Evolutionary conservation across 2,113 vertebrate genomes (phyloP).

Genomic region (Donacobius atricapilla): DNA sequence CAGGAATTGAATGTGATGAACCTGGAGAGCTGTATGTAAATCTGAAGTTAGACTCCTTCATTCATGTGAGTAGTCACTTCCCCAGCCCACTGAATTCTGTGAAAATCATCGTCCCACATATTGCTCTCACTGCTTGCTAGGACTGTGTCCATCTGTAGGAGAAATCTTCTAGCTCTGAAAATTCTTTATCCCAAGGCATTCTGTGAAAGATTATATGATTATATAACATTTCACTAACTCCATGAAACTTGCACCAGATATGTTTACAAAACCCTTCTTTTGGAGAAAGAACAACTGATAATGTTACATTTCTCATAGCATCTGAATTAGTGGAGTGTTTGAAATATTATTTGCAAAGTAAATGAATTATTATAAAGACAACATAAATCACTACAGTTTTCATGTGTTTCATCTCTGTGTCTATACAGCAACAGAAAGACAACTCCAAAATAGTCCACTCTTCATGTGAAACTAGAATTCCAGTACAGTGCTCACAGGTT

Average conservation of each 20-base stretch:
- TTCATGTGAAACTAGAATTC: neutral
- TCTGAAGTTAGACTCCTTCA: neutral
- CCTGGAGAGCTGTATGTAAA: neutral
- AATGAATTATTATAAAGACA: neutral
- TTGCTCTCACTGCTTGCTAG: rapidly evolving
- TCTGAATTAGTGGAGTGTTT: neutral
- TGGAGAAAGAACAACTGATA: neutral
- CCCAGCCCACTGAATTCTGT: neutral
- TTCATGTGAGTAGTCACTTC: neutral
- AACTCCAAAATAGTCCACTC: neutral
- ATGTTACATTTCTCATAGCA: neutral
- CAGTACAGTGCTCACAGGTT: neutral
- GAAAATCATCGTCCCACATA: neutral
- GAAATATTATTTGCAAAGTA: neutral
- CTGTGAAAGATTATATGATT: neutral
- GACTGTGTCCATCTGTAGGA: neutral
- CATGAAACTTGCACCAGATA: neutral
- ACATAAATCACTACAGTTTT: neutral
- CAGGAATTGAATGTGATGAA: rapidly evolving
- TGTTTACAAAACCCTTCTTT: neutral
- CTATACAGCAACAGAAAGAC: neutral
- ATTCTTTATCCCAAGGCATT: neutral
- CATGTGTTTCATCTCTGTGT: neutral
- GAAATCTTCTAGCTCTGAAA: neutral
- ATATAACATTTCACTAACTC: neutral